Evolutionary conservation across 2,113 vertebrate genomes (phyloP), one percentile per base, ranked within the genome.

Genomic region (Nipponia nippon): DNA sequence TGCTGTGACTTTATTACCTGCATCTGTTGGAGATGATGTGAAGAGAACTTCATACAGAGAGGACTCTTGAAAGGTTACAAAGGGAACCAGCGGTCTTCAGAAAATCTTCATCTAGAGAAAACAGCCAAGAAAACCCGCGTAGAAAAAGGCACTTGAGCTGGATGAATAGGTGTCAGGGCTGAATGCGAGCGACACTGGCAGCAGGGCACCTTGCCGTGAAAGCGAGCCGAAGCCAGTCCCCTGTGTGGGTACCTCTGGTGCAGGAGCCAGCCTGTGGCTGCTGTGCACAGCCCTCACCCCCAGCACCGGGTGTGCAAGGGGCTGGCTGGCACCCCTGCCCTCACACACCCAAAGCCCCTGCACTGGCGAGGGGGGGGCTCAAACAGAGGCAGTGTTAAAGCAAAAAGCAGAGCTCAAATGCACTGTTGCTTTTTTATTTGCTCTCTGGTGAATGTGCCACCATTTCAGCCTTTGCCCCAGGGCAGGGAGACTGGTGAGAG

Each of bases 51-150:
- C 76, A 79, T 92, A 96, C 56, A 90, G 47, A 73, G 86, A 92
- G 92, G 87, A 59, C 30, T 95, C 97, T 96, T 59, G 69, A 94
- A 97, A 95, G 90, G 85, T 93, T 96, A 92, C 87, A 85, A 96
- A 90, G 80, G 66, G 79, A 94, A 50, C 66, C 30, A 89, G 90
- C 81, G 23, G 87, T 87, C 93, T 85, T 81, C 93, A 84, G 86
- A 86, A 89, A 94, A 47, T 95, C 87, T 32, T 85, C 77, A 47
- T 83, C 67, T 80, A 26, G 92, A 72, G 93, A 82, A 94, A 90
- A 93, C 70, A 95, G 86, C 83, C 63, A 62, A 96, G 90, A 83
- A 71, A 82, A 75, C 69, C 53, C 6, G 7, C 1, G 0, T 2
- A 79, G 47, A 87, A 88, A 95, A 71, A 79, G 75, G 93, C 66